Conservation (phyloP, 2,888 invertebrate genomes). For the Apodemia hepburni region DNA sequence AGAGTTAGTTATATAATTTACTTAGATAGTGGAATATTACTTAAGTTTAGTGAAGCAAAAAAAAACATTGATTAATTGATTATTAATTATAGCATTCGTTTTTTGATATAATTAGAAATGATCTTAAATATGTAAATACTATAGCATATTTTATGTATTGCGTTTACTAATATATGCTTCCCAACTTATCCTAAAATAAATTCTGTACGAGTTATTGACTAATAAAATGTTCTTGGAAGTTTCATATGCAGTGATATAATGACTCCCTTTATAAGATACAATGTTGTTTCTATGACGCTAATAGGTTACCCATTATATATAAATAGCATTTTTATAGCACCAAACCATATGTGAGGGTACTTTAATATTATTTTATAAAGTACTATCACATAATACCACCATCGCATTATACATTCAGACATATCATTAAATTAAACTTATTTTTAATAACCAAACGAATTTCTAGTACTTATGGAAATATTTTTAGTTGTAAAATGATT, state of each 20-base stretch:
- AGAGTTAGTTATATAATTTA: slow-evolving; percentile 61
- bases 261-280: slow-evolving; percentile 18
- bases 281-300: slow-evolving; percentile 19
- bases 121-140: slow-evolving; percentile 19
- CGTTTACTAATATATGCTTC: slow-evolving; percentile 15
- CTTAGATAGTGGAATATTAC: slow-evolving; percentile 76
- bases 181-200: slow-evolving; percentile 20
- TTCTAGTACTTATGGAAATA: slow-evolving; percentile 33
- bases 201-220: slow-evolving; percentile 19
- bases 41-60: slow-evolving; percentile 64
- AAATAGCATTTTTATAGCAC: slow-evolving; percentile 53
- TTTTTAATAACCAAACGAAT: slow-evolving; percentile 13
- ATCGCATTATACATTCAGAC: slow-evolving; percentile 38
- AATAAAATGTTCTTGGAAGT: slow-evolving; percentile 22
- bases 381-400: slow-evolving; percentile 52
- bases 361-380: slow-evolving; percentile 46
- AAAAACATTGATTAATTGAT: slow-evolving; percentile 37
- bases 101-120: slow-evolving; percentile 19
- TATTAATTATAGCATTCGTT: slow-evolving; percentile 19
- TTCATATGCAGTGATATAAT: slow-evolving; percentile 16
- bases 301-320: slow-evolving; percentile 23
- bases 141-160: slow-evolving; percentile 7
- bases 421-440: slow-evolving; percentile 3
- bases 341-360: slow-evolving; percentile 61
- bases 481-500: slow-evolving; percentile 29